Evolutionary conservation across 2,113 vertebrate species (phyloP), one percentile per base, ranked within the genome.

Genomic region (Lophius piscatorius): DNA sequence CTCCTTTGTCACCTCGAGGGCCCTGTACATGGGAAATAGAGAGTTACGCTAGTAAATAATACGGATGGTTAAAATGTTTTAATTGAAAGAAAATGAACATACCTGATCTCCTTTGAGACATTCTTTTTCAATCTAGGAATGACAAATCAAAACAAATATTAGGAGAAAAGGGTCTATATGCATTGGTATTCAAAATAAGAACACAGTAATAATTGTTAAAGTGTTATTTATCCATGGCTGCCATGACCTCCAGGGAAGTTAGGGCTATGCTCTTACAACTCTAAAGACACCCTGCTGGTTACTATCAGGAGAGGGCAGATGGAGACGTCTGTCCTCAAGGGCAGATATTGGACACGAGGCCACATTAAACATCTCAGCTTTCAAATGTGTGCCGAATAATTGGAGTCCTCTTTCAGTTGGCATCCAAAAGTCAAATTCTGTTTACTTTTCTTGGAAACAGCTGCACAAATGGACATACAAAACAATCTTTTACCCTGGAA

Each of bases 101-200:
- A 91, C 91, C 82, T 88, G 82, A 35, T 90, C 83, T 56, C 88
- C 90, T 66, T 90, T 91, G 42, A 58, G 45, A 46, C 72, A 80
- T 59, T 78, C 68, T 9, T 61, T 80, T 45, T 83, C 69, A 46
- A 40, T 76, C 88, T 90, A 50, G 46, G 39, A 67, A 58, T 36
- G 18, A 75, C 22, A 63, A 60, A 24, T 1, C 57, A 44, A 54
- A 38, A 39, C 6, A 52, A 16, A 39, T 36, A 7, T 26, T 36
- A 60, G 13, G 50, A 23, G 8, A 58, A 61, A 45, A 66, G 10
- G 20, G 1, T 5, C 24, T 16, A 35, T 2, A 6, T 20, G 21
- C 5, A 9, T 4, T 2, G 3, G 24, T 3, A 58, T 31, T 6
- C n/a, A n/a, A n/a, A n/a, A n/a, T n/a, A n/a, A n/a, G n/a, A n/a